Evolutionary conservation across 2,888 invertebrate genomes (phyloP).

Genomic region (Drosophila dives): DNA sequence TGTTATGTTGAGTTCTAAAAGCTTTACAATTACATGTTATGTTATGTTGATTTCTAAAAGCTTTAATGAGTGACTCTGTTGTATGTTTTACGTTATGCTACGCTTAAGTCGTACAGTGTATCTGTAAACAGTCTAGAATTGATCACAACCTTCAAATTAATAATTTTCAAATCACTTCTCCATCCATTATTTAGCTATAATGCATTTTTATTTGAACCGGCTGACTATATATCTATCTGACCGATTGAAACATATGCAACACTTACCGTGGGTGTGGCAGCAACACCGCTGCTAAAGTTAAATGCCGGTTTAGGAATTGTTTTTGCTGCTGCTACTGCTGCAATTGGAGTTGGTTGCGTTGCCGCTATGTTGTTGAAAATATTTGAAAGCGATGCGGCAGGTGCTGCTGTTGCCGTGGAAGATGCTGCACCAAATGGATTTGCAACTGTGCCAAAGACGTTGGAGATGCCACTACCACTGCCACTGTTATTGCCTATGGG

Average conservation of each 20-base stretch:
- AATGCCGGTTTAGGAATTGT: conserved; percentile 71
- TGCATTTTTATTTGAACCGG: no score
- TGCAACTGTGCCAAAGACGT: not conserved
- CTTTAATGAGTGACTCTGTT: not conserved
- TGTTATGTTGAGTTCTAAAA: not conserved
- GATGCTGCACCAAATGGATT: conserved; percentile 6
- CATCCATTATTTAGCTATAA: not conserved
- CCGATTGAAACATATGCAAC: not conserved
- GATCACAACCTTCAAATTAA: not conserved
- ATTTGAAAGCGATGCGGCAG: conserved; percentile 22
- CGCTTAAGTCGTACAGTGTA: not conserved
- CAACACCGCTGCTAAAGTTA: conserved; percentile 70
- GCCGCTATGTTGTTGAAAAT: conserved; percentile 25
- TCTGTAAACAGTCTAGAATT: not conserved
- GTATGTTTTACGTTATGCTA: not conserved
- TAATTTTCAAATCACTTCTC: not conserved
- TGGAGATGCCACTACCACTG: not conserved
- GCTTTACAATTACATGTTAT: not conserved
- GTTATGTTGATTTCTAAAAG: not conserved
- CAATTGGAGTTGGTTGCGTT: conserved; percentile 15
- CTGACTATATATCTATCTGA: no score
- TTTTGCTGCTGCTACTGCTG: conserved; percentile 21
- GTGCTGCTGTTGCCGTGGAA: not conserved
- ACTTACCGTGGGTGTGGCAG: conserved; percentile 51
- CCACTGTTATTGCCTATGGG: not conserved